Percentiles rank a stretch among this genome's conserved stretches.
Conservation (phyloP, 1,140 invertebrate genomes). For the Bombyx mori region DNA sequence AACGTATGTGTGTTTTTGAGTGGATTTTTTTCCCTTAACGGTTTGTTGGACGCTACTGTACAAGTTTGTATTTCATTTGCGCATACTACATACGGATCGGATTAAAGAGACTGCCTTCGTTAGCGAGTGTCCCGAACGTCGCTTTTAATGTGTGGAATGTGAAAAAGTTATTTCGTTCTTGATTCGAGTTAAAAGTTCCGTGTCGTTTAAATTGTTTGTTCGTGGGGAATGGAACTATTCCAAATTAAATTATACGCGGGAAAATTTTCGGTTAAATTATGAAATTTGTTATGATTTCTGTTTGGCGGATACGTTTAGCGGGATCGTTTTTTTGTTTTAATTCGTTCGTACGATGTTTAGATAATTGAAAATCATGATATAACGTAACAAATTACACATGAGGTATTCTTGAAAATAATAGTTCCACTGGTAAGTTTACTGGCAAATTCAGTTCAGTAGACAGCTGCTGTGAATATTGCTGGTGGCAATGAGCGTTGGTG, state of each 20-base stretch:
- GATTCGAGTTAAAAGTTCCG: constrained; percentile 62
- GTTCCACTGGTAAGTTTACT: no score
- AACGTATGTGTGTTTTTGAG: constrained; percentile 21
- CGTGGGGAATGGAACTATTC: constrained; percentile 47
- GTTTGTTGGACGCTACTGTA: neutral
- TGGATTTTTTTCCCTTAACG: constrained; percentile 16
- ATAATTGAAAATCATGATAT: neutral
- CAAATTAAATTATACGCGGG: constrained; percentile 63
- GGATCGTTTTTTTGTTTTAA: constrained; percentile 16
- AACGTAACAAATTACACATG: no score
- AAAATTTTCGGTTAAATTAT: constrained; percentile 39
- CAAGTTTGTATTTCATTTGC: no score
- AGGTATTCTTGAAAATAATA: no score
- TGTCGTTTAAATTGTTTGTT: constrained; percentile 61
- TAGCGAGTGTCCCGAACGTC: constrained; percentile 51
- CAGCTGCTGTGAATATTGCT: no score
- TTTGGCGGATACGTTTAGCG: constrained; percentile 24
- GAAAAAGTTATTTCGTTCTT: constrained; percentile 62
- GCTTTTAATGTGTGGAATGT: no score
- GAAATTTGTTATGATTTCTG: constrained; percentile 35
- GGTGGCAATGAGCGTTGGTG: no score
- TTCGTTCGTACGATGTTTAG: constrained; percentile 16
- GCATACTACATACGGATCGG: no score
- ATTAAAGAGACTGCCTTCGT: no score
- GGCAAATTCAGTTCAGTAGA: no score